phyloP scores from a whole-genome alignment of 2,113 vertebrate genomes.

The Sinocyclocheilus rhinocerous region DNA sequence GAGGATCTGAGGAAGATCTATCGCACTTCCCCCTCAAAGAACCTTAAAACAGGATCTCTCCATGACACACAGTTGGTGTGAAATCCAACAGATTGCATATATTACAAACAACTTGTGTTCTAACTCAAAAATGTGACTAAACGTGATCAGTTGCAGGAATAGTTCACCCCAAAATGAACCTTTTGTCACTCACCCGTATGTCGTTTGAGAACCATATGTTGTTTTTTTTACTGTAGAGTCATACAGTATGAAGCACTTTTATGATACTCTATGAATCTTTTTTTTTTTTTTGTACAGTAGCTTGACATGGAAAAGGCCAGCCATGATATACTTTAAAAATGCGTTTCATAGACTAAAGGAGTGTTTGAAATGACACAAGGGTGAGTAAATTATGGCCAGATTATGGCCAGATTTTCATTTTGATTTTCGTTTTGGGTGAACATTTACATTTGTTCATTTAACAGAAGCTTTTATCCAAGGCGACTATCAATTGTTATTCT shows the following conservation, averaged over 20 bases:
- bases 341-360: too few species aligned
- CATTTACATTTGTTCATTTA: too few species aligned
- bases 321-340: neutral
- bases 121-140: neutral
- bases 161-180: neutral
- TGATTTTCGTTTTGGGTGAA: neutral
- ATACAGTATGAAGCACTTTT: neutral
- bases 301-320: neutral
- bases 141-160: neutral
- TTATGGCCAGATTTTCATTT: neutral
- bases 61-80: conserved; percentile 14
- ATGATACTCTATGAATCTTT: neutral
- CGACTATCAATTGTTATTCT: too few species aligned
- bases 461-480: too few species aligned
- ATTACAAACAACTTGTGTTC: neutral
- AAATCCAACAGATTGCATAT: conserved; percentile 8
- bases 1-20: conserved; percentile 1
- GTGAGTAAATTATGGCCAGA: too few species aligned
- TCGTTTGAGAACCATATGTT: neutral
- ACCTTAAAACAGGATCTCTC: neutral
- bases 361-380: too few species aligned
- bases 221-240: neutral
- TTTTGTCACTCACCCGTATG: neutral
- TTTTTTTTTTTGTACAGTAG: neutral
- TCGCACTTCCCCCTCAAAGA: conserved; percentile 51